These are phyloP conservation scores for Zophobas morio DNA, from an alignment of 1,140 invertebrate species.

Conservation along the genomic window DNA sequence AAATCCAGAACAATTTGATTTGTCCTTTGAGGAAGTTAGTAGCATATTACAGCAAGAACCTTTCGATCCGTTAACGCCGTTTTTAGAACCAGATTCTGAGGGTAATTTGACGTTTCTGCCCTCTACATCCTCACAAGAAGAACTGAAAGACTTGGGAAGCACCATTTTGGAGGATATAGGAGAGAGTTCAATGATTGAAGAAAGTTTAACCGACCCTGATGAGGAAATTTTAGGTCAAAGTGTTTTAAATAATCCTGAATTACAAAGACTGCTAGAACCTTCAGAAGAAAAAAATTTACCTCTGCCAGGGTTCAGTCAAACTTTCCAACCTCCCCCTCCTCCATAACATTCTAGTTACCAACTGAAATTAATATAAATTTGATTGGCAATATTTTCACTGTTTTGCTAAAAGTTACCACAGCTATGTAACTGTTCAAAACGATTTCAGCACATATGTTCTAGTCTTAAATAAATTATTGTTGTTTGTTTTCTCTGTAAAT, in stretches of 20 bases:
- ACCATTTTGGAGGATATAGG: constrained; percentile 55
- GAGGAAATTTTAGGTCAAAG: constrained; percentile 41
- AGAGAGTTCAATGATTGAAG: constrained; percentile 35
- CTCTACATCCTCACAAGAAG: constrained; percentile 43
- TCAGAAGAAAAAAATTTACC: constrained; percentile 62
- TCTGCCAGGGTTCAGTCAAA: constrained; percentile 64
- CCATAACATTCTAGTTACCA: constrained; percentile 36
- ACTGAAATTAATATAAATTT: constrained; percentile 22
- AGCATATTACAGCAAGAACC: constrained; percentile 31
- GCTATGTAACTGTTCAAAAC: constrained; percentile 9
- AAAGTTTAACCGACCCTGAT: constrained; percentile 50
- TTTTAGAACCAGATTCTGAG: constrained; percentile 42
- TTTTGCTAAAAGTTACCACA: constrained; percentile 15
- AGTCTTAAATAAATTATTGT: constrained; percentile 32
- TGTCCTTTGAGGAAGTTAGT: constrained; percentile 44
- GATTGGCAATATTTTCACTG: constrained; percentile 37
- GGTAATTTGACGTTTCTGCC: constrained; percentile 21
- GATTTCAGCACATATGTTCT: constrained; percentile 13
- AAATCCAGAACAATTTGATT: constrained; percentile 38
- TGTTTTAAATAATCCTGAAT: constrained; percentile 55
- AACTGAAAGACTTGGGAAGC: constrained; percentile 55
- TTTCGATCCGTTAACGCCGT: constrained; percentile 44
- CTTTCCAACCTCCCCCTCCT: constrained; percentile 63
- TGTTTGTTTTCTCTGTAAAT: constrained; percentile 1
- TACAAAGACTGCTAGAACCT: constrained; percentile 54